Percentiles rank a stretch among this genome's conserved stretches.
Conservation (phyloP, 2,797 vertebrate genomes). For the Muscicapa striata region DNA sequence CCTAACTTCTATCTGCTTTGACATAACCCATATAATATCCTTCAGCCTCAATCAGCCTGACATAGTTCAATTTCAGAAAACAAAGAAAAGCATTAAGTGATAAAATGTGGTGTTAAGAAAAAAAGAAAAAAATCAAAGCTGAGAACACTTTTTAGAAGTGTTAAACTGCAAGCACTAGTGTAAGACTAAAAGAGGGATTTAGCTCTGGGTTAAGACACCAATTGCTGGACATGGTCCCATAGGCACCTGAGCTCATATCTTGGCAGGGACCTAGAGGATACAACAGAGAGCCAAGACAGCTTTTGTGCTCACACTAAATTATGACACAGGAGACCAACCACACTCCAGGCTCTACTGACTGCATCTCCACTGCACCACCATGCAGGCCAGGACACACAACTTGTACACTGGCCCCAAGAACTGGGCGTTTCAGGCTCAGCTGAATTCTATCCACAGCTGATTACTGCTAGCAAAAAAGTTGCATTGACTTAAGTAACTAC, state of each 20-base stretch:
- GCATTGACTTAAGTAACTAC: not conserved
- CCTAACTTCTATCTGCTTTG: not conserved
- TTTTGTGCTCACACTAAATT: not conserved
- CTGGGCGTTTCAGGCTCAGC: not conserved
- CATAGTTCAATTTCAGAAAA: accelerated
- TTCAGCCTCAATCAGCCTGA: not conserved
- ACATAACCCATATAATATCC: not conserved
- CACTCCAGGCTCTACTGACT: not conserved
- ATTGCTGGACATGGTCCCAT: not conserved
- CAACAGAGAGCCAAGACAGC: not conserved
- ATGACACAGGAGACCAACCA: not conserved
- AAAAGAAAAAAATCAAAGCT: not conserved
- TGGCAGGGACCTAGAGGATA: not conserved
- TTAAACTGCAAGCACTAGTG: not conserved
- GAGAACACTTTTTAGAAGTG: not conserved
- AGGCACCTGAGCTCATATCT: not conserved
- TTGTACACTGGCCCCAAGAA: accelerated
- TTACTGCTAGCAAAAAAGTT: not conserved
- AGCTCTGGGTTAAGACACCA: not conserved
- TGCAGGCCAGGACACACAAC: accelerated
- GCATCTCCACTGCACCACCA: not conserved
- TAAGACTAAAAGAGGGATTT: not conserved
- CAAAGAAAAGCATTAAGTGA: not conserved
- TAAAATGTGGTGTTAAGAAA: not conserved
- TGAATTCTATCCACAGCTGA: not conserved